Evolutionary conservation across 2,113 vertebrate genomes (phyloP), one percentile per base, ranked within the genome.

Genomic region (human): DNA sequence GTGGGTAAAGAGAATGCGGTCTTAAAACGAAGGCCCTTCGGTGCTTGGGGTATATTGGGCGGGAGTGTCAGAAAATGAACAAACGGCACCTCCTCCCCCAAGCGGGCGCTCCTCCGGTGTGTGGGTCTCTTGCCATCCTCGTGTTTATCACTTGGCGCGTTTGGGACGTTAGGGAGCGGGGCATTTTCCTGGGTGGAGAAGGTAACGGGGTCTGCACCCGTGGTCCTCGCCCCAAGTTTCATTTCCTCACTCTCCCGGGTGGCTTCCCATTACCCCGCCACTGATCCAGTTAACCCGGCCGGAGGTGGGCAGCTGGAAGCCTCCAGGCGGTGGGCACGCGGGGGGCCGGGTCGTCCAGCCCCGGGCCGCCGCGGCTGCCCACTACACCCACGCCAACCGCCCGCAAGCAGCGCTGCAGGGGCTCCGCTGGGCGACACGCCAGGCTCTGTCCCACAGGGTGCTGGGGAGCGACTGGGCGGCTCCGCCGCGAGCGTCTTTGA

Each of bases 211-310:
- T 97, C 88, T 81, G 92, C 90, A 90, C 87, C 48, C 92, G 73
- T 73, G 87, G 96, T 90, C 78, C 90, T 93, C 43, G 70, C 87
- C 96, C 97, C 81, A 94, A 95, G 95, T 98, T 98, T 98, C 97
- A 98, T 96, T 98, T 98, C 98, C 98, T 97, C 95, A 78, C 97
- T 90, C 57, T 97, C 92, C 95, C 10, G 16, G 38, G 57, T 73
- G 64, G 30, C 95, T 94, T 97, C 64, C 90, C 23, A 64, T 64
- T 30, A 88, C 75, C 90, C 86, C 17, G 27, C 75, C 85, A 93
- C 88, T 32, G 45, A 86, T 90, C 85, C 94, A 52, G 50, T 57
- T 75, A 52, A 96, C 38, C 11, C 48, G 84, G 90, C 97, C 81
- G 82, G 88, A 87, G 96, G 94, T 94, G 94, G 88, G 97, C 94